These are phyloP conservation scores for Centropyge bicolor DNA, from an alignment of 2,797 vertebrate genomes.

Conservation along the genomic window DNA sequence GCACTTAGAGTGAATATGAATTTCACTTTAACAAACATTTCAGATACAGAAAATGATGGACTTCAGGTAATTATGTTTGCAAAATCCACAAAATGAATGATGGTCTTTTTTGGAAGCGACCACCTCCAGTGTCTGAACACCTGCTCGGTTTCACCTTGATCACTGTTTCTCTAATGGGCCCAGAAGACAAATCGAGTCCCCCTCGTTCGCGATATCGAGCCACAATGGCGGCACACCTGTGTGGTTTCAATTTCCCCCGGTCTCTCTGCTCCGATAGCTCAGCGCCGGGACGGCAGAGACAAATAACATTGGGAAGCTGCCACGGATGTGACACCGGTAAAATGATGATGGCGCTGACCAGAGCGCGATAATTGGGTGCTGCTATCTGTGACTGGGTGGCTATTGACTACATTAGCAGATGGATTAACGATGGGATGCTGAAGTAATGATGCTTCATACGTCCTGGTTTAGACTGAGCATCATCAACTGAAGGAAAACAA, in stretches of 20 bases:
- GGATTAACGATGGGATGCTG: constrained; percentile 45
- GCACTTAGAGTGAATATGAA: not conserved
- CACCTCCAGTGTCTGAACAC: constrained; percentile 24
- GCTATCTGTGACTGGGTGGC: constrained; percentile 54
- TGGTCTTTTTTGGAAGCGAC: constrained; percentile 7
- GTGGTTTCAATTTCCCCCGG: constrained; percentile 51
- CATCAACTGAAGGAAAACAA: not conserved
- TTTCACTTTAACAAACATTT: not conserved
- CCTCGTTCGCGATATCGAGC: constrained; percentile 30
- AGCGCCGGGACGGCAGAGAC: constrained; percentile 39
- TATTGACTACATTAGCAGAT: constrained; percentile 59
- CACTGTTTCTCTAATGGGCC: constrained; percentile 44
- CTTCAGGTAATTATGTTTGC: not conserved
- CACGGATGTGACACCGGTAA: constrained; percentile 50
- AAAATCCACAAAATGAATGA: not conserved
- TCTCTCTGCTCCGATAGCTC: constrained; percentile 46
- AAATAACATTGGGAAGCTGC: constrained; percentile 60
- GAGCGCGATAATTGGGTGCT: constrained; percentile 54
- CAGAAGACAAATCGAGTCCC: constrained; percentile 47
- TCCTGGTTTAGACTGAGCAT: constrained; percentile 4
- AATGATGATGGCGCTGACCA: constrained; percentile 55
- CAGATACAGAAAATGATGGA: not conserved
- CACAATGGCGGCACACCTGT: constrained; percentile 51
- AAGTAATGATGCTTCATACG: constrained; percentile 14
- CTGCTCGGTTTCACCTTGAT: constrained; percentile 58